These are phyloP conservation scores for Petrocephalus sullivani DNA, from an alignment of 2,797 vertebrate species.

Conservation along the genomic window DNA sequence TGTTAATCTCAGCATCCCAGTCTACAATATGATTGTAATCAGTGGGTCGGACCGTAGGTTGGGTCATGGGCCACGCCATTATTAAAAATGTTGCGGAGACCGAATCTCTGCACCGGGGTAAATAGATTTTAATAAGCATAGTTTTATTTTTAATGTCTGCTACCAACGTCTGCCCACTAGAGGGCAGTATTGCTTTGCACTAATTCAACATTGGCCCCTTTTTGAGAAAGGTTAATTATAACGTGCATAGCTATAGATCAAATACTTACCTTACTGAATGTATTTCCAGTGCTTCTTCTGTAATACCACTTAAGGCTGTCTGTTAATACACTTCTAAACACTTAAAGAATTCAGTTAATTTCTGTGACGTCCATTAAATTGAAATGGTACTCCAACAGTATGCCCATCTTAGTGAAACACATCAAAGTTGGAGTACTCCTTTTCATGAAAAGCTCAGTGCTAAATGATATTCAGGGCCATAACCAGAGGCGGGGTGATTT, in stretches of 20 bases:
- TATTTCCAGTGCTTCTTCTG: neutral
- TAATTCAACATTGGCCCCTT: neutral
- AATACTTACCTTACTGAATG: constrained; percentile 8
- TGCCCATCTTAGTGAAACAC: neutral
- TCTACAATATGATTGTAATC: constrained; percentile 23
- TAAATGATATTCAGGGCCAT: neutral
- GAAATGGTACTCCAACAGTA: neutral
- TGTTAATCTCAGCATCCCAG: constrained; percentile 26
- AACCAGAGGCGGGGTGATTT: neutral
- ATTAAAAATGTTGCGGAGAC: neutral
- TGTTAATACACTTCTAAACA: neutral
- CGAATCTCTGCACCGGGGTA: neutral
- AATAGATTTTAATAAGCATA: neutral
- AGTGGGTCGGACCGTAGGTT: neutral
- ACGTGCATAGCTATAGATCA: neutral
- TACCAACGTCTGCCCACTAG: constrained; percentile 37
- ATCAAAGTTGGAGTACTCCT: neutral
- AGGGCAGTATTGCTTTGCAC: constrained; percentile 51
- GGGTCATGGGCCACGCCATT: neutral
- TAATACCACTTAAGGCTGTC: neutral
- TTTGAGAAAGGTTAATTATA: neutral
- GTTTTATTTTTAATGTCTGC: neutral
- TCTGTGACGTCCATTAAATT: neutral
- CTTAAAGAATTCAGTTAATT: neutral
- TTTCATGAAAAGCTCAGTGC: neutral